phyloP scores from a whole-genome alignment of 2,113 vertebrate species.

The Apaloderma vittatum region DNA sequence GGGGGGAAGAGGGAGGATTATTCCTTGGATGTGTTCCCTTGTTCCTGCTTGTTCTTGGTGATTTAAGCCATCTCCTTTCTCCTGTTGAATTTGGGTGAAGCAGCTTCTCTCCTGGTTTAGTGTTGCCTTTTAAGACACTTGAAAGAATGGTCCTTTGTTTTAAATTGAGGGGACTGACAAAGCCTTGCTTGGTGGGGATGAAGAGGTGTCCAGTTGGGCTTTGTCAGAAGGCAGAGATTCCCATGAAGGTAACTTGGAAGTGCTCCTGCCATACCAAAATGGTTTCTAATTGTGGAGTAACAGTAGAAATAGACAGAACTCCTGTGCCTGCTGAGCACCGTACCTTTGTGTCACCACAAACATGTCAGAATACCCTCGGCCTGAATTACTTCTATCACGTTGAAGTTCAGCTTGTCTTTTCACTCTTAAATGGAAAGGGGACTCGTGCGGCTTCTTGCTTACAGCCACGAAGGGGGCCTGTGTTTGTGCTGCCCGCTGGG shows the following conservation, averaged over 20 bases:
- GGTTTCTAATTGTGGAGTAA: not conserved
- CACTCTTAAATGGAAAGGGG: not conserved
- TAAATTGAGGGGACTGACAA: not conserved
- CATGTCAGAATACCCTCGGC: not conserved
- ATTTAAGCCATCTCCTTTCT: not conserved
- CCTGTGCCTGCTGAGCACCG: not conserved
- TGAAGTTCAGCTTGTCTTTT: constrained; percentile 11
- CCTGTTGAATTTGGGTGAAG: not conserved
- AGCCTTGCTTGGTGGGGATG: not conserved
- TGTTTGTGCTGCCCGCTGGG: not conserved
- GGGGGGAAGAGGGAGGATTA: not conserved
- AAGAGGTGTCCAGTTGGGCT: not conserved
- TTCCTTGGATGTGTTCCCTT: not conserved
- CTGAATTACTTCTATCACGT: not conserved
- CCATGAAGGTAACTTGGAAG: not conserved
- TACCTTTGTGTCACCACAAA: not conserved
- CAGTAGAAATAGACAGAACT: not conserved
- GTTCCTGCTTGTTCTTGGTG: not conserved
- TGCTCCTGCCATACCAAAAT: not conserved
- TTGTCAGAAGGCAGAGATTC: not conserved
- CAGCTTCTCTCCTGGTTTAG: not conserved
- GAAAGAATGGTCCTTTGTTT: not conserved
- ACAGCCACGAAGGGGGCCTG: not conserved
- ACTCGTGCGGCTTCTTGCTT: not conserved
- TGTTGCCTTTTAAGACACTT: not conserved